Percentiles rank a stretch among this genome's conserved stretches.
These are phyloP conservation scores for Hydroisotoma schaefferi DNA, from an alignment of 2,888 invertebrate species.

Conservation along the genomic window DNA sequence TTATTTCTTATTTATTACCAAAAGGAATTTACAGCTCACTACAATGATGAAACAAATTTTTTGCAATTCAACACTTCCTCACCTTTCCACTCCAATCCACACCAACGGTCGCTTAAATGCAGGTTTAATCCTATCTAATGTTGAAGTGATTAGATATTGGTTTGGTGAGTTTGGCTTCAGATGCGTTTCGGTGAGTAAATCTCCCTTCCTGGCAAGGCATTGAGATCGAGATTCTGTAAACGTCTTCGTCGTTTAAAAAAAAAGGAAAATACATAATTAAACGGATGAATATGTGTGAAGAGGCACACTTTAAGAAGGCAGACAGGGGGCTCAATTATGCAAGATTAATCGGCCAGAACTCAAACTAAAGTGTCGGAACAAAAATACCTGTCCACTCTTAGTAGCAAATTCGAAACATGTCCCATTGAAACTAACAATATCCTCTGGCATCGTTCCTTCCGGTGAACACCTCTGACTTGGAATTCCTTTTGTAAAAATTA, in stretches of 20 bases:
- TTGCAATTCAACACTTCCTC: constrained; percentile 59
- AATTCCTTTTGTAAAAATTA: constrained; percentile 20
- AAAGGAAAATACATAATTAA: not conserved
- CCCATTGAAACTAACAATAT: constrained; percentile 73
- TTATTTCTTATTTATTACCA: not conserved
- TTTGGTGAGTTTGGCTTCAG: constrained; percentile 47
- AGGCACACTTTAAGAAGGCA: too few relatives aligned
- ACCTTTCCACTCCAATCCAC: constrained; percentile 88
- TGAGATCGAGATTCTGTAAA: constrained; percentile 75
- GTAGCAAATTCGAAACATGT: constrained; percentile 77
- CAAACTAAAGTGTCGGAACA: too few relatives aligned
- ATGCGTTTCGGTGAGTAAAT: constrained; percentile 47
- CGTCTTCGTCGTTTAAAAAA: constrained; percentile 54
- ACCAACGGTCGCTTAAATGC: constrained; percentile 79
- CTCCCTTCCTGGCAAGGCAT: constrained; percentile 59
- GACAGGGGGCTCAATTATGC: too few relatives aligned
- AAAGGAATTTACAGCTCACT: not conserved
- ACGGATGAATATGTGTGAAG: not conserved
- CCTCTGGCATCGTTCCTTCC: constrained; percentile 68
- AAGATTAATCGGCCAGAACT: too few relatives aligned
- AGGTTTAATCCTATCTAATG: constrained; percentile 71
- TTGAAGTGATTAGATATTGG: constrained; percentile 45
- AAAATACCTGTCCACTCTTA: constrained; percentile 42
- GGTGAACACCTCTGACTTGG: constrained; percentile 63
- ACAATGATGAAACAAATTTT: not conserved